These are phyloP conservation scores for Geococcyx californianus DNA, from an alignment of 2,113 vertebrate genomes.

Conservation along the genomic window DNA sequence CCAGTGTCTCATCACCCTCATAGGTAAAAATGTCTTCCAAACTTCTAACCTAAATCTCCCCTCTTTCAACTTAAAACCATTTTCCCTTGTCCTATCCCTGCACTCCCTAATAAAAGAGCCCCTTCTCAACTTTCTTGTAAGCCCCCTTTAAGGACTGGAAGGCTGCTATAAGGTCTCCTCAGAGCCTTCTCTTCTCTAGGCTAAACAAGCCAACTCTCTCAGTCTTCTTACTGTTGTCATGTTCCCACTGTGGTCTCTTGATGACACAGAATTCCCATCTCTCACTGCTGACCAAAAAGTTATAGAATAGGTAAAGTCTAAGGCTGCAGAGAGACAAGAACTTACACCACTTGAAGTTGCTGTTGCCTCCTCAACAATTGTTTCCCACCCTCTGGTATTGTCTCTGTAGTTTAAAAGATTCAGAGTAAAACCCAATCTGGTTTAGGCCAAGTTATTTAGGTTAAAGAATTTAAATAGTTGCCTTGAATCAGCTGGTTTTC, in stretches of 20 bases:
- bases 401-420: not conserved
- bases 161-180: too few relatives aligned
- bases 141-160: too few relatives aligned
- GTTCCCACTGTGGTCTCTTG: not conserved
- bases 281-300: not conserved
- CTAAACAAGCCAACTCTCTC: too few relatives aligned
- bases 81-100: too few relatives aligned
- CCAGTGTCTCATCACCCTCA: too few relatives aligned
- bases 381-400: not conserved
- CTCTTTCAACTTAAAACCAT: too few relatives aligned
- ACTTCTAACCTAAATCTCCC: too few relatives aligned
- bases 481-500: not conserved
- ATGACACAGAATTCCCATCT: not conserved
- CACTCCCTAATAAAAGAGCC: too few relatives aligned
- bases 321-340: not conserved
- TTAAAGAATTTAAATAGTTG: not conserved
- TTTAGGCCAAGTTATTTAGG: not conserved
- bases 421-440: not conserved
- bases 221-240: not conserved
- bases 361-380: not conserved
- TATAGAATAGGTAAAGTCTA: rapidly evolving
- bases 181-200: too few relatives aligned
- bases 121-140: too few relatives aligned
- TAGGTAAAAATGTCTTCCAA: too few relatives aligned
- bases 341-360: not conserved